These are phyloP conservation scores for Batillaria attramentaria DNA, from an alignment of 1,140 invertebrate species.

Conservation along the genomic window DNA sequence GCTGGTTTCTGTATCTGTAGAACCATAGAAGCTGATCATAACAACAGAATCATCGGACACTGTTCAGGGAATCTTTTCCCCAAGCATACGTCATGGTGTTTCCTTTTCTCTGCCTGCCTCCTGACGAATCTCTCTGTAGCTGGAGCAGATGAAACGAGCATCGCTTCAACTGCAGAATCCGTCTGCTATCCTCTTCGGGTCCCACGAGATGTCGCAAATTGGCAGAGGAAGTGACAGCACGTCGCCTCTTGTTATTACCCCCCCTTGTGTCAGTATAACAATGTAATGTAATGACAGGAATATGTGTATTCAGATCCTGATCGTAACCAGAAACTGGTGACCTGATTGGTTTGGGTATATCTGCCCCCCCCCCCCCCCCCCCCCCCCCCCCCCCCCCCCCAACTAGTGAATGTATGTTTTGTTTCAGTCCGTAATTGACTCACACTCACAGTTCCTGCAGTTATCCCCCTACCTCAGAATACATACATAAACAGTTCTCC, in stretches of 20 bases:
- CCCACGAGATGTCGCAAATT: slow-evolving; percentile 22
- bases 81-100: background rate
- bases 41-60: background rate
- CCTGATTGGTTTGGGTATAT: no score
- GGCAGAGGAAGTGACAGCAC: slow-evolving; percentile 2
- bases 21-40: no score
- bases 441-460: no score
- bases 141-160: slow-evolving; percentile 18
- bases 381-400: no score
- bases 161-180: slow-evolving; percentile 23
- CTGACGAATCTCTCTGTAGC: slow-evolving; percentile 1
- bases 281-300: background rate
- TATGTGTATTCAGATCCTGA: slow-evolving; percentile 14
- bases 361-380: no score
- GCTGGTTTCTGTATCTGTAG: no score
- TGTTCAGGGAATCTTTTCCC: background rate
- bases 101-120: background rate
- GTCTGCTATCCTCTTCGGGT: slow-evolving; percentile 20
- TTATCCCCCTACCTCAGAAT: no score
- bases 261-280: slow-evolving; percentile 26
- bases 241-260: background rate
- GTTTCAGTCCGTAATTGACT: no score
- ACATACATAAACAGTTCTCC: no score
- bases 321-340: no score
- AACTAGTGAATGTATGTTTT: no score